phyloP scores from a whole-genome alignment of 2,113 vertebrate genomes.

The Phaetusa simplex region DNA sequence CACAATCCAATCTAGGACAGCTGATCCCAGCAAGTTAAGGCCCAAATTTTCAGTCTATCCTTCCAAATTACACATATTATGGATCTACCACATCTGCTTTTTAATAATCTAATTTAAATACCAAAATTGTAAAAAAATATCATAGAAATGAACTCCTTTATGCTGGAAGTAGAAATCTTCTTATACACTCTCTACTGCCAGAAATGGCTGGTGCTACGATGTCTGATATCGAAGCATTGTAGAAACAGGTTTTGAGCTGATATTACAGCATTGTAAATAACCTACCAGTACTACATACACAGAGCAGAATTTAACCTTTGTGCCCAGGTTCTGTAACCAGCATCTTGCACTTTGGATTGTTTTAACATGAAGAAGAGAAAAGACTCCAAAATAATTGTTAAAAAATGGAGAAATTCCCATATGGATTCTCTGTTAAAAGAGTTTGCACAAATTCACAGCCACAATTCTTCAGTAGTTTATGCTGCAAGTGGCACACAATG shows the following conservation, averaged over 20 bases:
- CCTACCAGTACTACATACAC: constrained; percentile 27
- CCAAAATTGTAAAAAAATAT: constrained; percentile 43
- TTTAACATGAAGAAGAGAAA: constrained; percentile 20
- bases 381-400: constrained; percentile 45
- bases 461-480: constrained; percentile 80
- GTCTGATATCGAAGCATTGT: constrained; percentile 16
- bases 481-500: constrained; percentile 73
- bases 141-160: constrained; percentile 11
- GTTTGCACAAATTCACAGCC: constrained; percentile 74
- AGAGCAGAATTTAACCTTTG: background rate
- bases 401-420: constrained; percentile 50
- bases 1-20: constrained; percentile 40
- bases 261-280: background rate
- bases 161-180: background rate
- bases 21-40: constrained; percentile 59
- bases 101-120: constrained; percentile 20
- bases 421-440: constrained; percentile 63
- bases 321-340: constrained; percentile 43
- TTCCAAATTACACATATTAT: constrained; percentile 7
- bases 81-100: background rate
- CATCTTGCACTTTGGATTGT: constrained; percentile 29
- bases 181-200: background rate
- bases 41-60: background rate
- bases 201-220: constrained; percentile 20
- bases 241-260: constrained; percentile 34